These are phyloP conservation scores for Latheticus oryzae DNA, from an alignment of 2,888 invertebrate genomes.

Conservation along the genomic window DNA sequence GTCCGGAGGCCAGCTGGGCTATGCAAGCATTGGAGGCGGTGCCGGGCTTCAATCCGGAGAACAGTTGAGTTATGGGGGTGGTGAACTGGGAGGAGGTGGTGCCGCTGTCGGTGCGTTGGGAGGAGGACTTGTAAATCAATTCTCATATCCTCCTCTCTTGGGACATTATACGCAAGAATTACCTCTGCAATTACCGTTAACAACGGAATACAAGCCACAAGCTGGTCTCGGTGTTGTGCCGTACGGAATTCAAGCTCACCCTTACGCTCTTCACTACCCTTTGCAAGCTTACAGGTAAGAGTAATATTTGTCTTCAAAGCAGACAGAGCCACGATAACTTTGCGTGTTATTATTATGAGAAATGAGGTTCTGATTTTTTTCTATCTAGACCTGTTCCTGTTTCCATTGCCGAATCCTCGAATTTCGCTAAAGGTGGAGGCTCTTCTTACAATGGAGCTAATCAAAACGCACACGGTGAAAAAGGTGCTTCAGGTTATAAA, in stretches of 20 bases:
- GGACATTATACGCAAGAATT: slow-evolving; percentile 23
- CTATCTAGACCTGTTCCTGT: slow-evolving; percentile 2
- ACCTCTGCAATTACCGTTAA: slow-evolving; percentile 30
- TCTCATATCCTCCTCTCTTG: slow-evolving; percentile 37
- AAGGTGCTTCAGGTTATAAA: slow-evolving; percentile 69
- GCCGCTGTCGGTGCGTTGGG: slow-evolving; percentile 1
- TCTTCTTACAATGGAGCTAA: slow-evolving; percentile 67
- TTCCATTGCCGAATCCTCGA: slow-evolving; percentile 26
- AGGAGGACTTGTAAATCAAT: slow-evolving; percentile 14
- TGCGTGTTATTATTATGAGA: slow-evolving; percentile 1
- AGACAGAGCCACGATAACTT: neutral
- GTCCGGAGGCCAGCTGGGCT: slow-evolving; percentile 41
- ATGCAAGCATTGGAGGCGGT: too few species aligned
- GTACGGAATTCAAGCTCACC: slow-evolving; percentile 30
- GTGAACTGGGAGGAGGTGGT: too few species aligned
- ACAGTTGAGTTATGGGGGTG: slow-evolving; percentile 41
- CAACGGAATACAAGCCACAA: slow-evolving; percentile 16
- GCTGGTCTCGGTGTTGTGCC: slow-evolving; percentile 4
- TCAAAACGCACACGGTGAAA: slow-evolving; percentile 69
- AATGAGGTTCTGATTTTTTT: neutral
- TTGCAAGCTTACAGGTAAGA: slow-evolving; percentile 14
- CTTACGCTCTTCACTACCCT: slow-evolving; percentile 21
- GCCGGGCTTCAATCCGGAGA: slow-evolving; percentile 40
- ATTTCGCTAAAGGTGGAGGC: slow-evolving; percentile 61
- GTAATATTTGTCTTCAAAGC: slow-evolving; percentile 8